Evolutionary conservation across 2,797 vertebrate genomes (phyloP), one percentile per base, ranked within the genome.

Genomic region (Microctenopoma lineatum): DNA sequence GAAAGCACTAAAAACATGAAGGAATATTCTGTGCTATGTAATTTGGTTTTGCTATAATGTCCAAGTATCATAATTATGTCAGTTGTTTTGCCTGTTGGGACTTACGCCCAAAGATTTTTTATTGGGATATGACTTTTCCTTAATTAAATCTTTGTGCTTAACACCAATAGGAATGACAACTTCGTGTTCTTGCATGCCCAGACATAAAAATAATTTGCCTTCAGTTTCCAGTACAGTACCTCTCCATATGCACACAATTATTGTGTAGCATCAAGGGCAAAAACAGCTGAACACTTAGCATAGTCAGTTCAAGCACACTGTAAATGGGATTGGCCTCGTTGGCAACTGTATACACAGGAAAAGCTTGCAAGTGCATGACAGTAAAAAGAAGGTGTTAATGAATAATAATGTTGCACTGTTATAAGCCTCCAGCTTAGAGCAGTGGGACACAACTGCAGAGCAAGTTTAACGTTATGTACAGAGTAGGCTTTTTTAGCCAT

Each of bases 1-100:
- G 74, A 55, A 70, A 76, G 68, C n/a, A 12, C n/a, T 68, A 59
- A 79, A 76, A 53, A 61, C 47, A 47, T 47, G 15, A 65, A 62
- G n/a, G 13, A 39, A 10, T 25, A 29, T 29, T 54, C 26, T 7
- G 36, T 1, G 47, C 7, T 41, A 16, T 56, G 25, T 64, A 29
- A 45, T 71, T 44, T 59, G n/a, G 15, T 29, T 3, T 15, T 9
- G 45, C 42, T 64, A 45, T 60, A 60, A 58, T 61, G 13, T 50
- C 54, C 68, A 75, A 71, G 56, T 5, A 29, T 14, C 45, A 38
- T 61, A 42, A 53, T 45, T 10, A 60, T 26, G 18, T 36, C 14
- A 41, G 36, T 41, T 39, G 26, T 57, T 51, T 53, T 50, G 48
- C 29, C 66, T 32, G 3, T 8, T 56, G 39, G 29, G 29, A 32